Conservation (phyloP, 92 coral and sea anemone genomes). For the Epizoanthus ramosus region DNA sequence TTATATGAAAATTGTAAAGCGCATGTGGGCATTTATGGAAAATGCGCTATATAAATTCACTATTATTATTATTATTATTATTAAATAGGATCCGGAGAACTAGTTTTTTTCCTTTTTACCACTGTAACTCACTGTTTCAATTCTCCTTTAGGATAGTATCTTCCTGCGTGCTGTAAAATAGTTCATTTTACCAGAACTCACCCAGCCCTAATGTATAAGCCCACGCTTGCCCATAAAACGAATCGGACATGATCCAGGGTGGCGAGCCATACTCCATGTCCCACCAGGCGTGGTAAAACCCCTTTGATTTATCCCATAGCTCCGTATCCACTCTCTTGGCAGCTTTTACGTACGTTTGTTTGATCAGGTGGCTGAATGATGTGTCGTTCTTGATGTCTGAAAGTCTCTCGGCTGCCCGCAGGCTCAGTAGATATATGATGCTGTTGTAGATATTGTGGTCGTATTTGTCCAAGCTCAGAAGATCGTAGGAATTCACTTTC, state of each 20-base stretch:
- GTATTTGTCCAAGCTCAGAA: conserved; percentile 77
- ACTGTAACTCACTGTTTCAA: too few relatives aligned
- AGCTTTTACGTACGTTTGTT: conserved; percentile 60
- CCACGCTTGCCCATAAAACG: conserved; percentile 94
- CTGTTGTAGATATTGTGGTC: conserved; percentile 83
- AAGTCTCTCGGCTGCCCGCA: conserved; percentile 68
- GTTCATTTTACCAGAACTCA: background rate
- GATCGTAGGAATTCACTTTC: conserved; percentile 74
- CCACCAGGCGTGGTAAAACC: conserved; percentile 89
- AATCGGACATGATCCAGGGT: conserved; percentile 91
- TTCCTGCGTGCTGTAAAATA: too few relatives aligned
- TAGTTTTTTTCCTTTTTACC: too few relatives aligned
- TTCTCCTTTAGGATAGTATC: too few relatives aligned
- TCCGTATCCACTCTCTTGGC: conserved; percentile 63
- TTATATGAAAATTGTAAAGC: too few relatives aligned
- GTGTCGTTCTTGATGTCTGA: conserved; percentile 61
- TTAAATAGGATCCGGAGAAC: too few relatives aligned
- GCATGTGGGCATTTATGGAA: too few relatives aligned
- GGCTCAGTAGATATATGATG: conserved; percentile 68
- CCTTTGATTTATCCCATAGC: conserved; percentile 67
- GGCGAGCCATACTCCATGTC: conserved; percentile 89
- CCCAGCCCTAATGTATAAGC: conserved; percentile 84
- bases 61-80: too few relatives aligned
- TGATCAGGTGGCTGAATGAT: conserved; percentile 44
- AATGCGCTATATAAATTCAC: too few relatives aligned